Conservation (phyloP, 37 sponge, comb jelly and placozoan species). For the Cliona cf. orientalis region DNA sequence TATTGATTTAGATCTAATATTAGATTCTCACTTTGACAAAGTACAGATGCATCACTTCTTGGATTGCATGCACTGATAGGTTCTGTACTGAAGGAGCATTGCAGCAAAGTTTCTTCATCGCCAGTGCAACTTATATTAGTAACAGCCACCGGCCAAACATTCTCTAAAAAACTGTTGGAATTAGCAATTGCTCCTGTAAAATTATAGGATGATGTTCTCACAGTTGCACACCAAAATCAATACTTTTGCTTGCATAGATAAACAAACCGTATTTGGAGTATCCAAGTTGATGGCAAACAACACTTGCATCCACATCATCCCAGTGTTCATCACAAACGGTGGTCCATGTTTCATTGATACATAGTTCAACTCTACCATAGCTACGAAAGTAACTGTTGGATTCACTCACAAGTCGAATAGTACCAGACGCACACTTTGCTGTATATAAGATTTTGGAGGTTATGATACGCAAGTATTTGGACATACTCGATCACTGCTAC, state of each 20-base stretch:
- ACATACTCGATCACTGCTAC: not conserved
- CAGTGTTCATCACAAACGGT: not conserved
- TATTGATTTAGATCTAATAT: not conserved
- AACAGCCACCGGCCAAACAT: not conserved
- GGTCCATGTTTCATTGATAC: constrained; percentile 1
- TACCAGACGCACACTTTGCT: constrained; percentile 3
- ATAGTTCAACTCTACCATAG: constrained; percentile 3
- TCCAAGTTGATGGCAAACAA: not conserved
- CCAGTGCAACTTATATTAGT: not conserved
- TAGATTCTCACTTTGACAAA: not conserved
- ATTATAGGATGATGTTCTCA: not conserved
- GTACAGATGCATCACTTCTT: not conserved
- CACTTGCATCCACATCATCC: not conserved
- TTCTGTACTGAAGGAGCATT: not conserved
- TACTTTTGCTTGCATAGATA: no score
- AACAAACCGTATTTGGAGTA: not conserved
- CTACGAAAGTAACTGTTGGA: not conserved
- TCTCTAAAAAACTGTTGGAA: not conserved
- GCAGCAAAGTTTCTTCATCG: not conserved
- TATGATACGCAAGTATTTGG: not conserved
- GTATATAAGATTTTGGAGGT: not conserved
- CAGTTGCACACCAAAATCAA: not conserved
- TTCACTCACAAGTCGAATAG: constrained; percentile 5
- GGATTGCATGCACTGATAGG: not conserved
- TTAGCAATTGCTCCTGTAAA: not conserved